Evolutionary conservation across 2,888 invertebrate species (phyloP).

Genomic region (Stenoptilia bipunctidactyla): DNA sequence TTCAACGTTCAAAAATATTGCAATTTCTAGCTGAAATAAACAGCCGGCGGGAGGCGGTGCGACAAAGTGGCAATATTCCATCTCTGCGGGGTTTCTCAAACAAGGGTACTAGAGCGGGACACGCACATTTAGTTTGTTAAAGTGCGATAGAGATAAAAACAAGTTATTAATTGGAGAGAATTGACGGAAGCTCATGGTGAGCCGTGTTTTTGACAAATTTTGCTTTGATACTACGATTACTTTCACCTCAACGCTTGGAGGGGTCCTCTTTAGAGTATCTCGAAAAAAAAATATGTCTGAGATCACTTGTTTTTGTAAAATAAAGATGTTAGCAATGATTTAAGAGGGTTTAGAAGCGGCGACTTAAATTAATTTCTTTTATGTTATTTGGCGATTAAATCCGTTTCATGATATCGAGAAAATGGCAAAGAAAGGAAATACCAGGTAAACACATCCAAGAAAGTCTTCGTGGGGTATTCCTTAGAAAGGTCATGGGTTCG

Average conservation of each 20-base stretch:
- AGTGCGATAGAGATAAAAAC: conserved; percentile 27
- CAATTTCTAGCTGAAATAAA: conserved; percentile 51
- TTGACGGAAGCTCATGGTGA: conserved; percentile 63
- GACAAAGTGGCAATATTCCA: conserved; percentile 70
- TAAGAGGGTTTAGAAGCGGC: conserved; percentile 9
- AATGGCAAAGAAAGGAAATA: too few relatives aligned
- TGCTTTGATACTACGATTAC: conserved; percentile 68
- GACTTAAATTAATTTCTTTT: too few relatives aligned
- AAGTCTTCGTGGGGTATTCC: too few relatives aligned
- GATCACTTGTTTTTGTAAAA: conserved; percentile 22
- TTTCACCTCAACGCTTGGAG: conserved; percentile 59
- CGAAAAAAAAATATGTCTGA: conserved; percentile 29
- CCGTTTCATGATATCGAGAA: too few relatives aligned
- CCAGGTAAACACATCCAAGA: too few relatives aligned
- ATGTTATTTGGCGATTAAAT: too few relatives aligned
- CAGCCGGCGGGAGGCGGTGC: conserved; percentile 55
- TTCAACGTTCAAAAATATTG: conserved; percentile 37
- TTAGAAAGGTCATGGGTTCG: too few relatives aligned
- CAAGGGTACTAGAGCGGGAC: conserved; percentile 52
- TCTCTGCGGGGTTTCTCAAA: conserved; percentile 67
- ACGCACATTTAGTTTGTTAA: conserved; percentile 17
- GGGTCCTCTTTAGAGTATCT: conserved; percentile 21
- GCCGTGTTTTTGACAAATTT: conserved; percentile 70
- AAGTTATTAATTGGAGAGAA: conserved; percentile 68
- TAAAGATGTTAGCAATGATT: conserved; percentile 18